Conservation (phyloP, 2,113 vertebrate genomes). For the Coracopsis vasa region DNA sequence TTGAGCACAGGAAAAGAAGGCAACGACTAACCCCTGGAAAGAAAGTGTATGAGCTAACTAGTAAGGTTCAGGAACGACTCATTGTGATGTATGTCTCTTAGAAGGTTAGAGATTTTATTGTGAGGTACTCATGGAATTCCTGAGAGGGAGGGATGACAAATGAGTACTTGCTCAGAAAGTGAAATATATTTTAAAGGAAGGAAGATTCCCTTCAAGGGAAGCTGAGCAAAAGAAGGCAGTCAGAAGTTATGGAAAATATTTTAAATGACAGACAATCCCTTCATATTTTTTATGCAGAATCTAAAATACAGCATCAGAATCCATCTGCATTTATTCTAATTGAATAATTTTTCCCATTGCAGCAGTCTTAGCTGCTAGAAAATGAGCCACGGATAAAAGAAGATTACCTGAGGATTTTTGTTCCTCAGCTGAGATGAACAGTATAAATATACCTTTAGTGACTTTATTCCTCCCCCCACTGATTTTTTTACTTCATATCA, state of each 20-base stretch:
- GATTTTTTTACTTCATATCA: neutral
- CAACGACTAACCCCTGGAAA: conserved; percentile 26
- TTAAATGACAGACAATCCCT: neutral
- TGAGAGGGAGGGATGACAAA: neutral
- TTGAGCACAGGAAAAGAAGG: conserved; percentile 26
- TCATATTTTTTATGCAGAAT: neutral
- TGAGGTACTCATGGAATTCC: neutral
- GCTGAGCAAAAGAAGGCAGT: neutral
- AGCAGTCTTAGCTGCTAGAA: neutral
- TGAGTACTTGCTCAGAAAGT: neutral
- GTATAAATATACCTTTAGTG: neutral
- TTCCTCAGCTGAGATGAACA: neutral
- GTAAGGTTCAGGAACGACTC: conserved; percentile 45
- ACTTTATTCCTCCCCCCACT: neutral
- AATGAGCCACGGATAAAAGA: neutral
- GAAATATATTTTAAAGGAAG: neutral
- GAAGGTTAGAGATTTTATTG: neutral
- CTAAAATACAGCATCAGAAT: neutral
- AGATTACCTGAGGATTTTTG: neutral
- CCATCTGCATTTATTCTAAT: neutral
- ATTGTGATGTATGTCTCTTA: neutral
- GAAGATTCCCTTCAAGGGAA: neutral
- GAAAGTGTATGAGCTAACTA: conserved; percentile 8
- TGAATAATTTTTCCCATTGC: neutral
- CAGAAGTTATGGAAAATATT: neutral